Evolutionary conservation across 2,113 vertebrate species (phyloP).

Genomic region (Toxostoma redivivum): DNA sequence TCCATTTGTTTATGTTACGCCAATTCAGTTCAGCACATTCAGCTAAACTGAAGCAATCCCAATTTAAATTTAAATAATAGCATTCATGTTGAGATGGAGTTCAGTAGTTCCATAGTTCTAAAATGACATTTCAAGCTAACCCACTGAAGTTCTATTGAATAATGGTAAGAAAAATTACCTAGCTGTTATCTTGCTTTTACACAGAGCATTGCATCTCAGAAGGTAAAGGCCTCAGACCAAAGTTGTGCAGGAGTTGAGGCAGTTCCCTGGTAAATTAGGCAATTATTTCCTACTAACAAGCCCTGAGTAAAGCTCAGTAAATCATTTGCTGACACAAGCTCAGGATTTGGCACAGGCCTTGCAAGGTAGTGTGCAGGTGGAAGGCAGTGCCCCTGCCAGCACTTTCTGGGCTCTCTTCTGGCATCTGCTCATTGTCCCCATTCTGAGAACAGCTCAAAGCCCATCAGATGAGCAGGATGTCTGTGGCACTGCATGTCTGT

Average conservation of each 20-base stretch:
- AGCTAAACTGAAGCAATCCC: neutral
- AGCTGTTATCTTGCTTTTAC: neutral
- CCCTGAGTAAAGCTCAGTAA: neutral
- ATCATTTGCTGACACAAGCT: neutral
- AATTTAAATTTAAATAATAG: neutral
- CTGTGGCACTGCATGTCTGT: neutral
- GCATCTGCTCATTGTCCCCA: neutral
- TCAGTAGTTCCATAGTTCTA: neutral
- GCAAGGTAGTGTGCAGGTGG: neutral
- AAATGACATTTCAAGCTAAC: neutral
- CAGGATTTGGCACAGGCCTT: neutral
- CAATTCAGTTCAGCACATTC: neutral
- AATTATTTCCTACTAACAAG: neutral
- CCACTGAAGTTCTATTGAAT: neutral
- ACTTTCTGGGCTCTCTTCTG: neutral
- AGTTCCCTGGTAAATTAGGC: neutral
- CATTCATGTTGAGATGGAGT: neutral
- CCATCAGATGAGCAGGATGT: neutral
- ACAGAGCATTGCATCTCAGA: neutral
- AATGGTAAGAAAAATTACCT: neutral
- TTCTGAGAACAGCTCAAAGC: neutral
- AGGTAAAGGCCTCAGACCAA: neutral
- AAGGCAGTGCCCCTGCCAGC: neutral
- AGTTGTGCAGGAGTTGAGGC: neutral
- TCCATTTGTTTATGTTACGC: neutral